phyloP scores from a whole-genome alignment of 2,113 vertebrate genomes.

The Cavia aperea region DNA sequence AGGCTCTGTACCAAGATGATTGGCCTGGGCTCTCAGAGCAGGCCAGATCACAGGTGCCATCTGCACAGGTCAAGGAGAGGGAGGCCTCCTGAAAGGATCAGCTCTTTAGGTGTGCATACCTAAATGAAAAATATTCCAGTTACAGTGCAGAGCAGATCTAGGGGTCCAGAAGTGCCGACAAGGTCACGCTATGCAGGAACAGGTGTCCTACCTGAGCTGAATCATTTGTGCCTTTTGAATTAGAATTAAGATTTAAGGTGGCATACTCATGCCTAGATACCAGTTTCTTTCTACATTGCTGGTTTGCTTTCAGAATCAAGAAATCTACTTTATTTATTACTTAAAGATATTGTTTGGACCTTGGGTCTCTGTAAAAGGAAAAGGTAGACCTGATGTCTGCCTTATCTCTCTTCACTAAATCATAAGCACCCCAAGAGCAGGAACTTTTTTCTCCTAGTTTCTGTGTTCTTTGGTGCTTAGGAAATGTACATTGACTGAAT shows the following conservation, averaged over 20 bases:
- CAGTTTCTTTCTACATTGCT: background rate
- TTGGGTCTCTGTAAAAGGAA: background rate
- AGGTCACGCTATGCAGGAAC: background rate
- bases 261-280: background rate
- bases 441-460: background rate
- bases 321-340: background rate
- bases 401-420: background rate
- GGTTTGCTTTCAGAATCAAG: background rate
- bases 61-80: accelerated
- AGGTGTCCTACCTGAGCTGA: too few species aligned
- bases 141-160: background rate
- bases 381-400: background rate
- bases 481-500: background rate
- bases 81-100: background rate
- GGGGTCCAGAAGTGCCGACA: too few species aligned
- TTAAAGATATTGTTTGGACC: too few species aligned
- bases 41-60: accelerated
- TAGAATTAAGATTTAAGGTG: background rate
- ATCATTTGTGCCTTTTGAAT: background rate
- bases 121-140: background rate
- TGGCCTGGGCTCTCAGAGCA: background rate
- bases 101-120: background rate
- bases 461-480: background rate
- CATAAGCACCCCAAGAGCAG: accelerated
- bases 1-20: accelerated